A percentile compares a stretch with the other conserved stretches of the same genome.
phyloP scores from a whole-genome alignment of 2,113 vertebrate species.

The Sinocyclocheilus grahami region DNA sequence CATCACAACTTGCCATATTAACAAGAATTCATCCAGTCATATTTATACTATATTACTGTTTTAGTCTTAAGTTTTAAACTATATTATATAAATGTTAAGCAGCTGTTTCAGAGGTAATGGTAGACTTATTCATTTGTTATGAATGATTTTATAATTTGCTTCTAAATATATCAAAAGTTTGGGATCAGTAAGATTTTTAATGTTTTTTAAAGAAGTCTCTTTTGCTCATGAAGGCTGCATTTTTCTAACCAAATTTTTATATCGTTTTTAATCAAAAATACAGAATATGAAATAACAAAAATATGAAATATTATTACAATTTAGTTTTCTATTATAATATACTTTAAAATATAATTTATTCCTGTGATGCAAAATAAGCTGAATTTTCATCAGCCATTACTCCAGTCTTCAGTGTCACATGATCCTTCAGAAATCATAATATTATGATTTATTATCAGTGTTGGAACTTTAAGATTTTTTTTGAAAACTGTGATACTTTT shows the following conservation, averaged over 20 bases:
- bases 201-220: too few relatives aligned
- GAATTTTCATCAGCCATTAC: too few relatives aligned
- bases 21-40: not conserved
- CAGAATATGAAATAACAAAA: not conserved
- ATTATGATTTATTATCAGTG: not conserved
- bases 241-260: not conserved
- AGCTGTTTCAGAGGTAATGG: not conserved
- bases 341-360: too few relatives aligned
- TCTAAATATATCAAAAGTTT: too few relatives aligned
- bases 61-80: not conserved
- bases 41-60: not conserved
- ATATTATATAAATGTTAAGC: not conserved
- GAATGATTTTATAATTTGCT: not conserved
- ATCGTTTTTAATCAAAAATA: not conserved
- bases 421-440: not conserved
- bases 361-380: too few relatives aligned
- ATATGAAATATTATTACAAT: not conserved
- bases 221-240: not conserved
- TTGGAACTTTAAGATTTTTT: not conserved
- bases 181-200: too few relatives aligned
- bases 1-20: not conserved
- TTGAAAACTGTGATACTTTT: too few relatives aligned
- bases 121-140: not conserved
- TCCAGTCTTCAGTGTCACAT: not conserved
- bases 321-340: too few relatives aligned